phyloP scores from a whole-genome alignment of 2,113 vertebrate species.

The Oreotragus oreotragus region DNA sequence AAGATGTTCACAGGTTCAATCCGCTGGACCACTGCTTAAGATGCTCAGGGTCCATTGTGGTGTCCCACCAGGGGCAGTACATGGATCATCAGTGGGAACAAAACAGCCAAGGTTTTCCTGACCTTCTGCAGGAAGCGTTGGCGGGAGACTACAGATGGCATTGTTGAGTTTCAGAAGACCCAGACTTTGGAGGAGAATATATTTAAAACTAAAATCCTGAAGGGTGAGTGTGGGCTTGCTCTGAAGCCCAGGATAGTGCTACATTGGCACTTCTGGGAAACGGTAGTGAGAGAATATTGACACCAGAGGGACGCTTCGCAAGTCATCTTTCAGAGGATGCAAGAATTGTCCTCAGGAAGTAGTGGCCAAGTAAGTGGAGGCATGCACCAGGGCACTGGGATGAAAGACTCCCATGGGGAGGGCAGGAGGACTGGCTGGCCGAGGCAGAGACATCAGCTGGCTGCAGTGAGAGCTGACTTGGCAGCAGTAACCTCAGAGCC shows the following conservation, averaged over 20 bases:
- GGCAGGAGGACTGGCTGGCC: neutral
- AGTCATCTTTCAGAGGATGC: neutral
- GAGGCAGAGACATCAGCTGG: neutral
- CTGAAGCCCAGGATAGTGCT: neutral
- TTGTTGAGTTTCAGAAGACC: neutral
- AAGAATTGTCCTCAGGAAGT: neutral
- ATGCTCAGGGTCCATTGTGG: neutral
- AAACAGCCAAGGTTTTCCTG: neutral
- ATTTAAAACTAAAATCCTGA: neutral
- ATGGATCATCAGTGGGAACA: neutral
- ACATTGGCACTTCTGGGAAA: neutral
- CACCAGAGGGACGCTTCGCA: neutral
- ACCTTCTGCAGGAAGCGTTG: neutral
- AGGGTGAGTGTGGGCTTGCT: neutral
- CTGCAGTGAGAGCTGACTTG: rapidly evolving
- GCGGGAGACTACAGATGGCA: neutral
- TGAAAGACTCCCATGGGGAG: neutral
- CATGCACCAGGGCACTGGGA: neutral
- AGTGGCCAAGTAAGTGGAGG: neutral
- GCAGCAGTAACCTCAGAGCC: neutral
- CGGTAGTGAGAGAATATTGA: neutral
- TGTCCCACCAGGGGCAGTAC: neutral
- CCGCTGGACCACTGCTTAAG: neutral
- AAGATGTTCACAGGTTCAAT: neutral
- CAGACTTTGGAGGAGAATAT: neutral